These are phyloP conservation scores for Nematolebias whitei DNA, from an alignment of 2,113 vertebrate species.

Conservation along the genomic window DNA sequence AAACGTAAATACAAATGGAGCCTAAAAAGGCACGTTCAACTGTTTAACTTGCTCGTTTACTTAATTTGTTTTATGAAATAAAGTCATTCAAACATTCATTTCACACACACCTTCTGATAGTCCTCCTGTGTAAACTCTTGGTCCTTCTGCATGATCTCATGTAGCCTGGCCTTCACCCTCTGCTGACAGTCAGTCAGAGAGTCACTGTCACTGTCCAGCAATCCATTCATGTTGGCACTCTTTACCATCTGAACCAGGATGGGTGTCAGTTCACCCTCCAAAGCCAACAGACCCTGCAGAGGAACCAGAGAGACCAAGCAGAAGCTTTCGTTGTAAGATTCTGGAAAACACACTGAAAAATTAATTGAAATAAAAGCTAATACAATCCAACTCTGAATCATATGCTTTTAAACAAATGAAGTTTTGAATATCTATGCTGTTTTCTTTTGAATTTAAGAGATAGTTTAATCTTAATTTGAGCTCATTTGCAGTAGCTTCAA, in stretches of 20 bases:
- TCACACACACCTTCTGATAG: conserved; percentile 85
- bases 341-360: no score
- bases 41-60: conserved; percentile 1
- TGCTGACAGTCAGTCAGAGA: conserved; percentile 96
- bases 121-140: conserved; percentile 86
- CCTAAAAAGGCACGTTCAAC: not conserved
- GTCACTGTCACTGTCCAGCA: conserved; percentile 95
- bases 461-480: no score
- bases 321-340: no score
- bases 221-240: conserved; percentile 98
- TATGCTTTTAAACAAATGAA: no score
- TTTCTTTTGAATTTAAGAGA: no score
- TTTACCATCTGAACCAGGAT: conserved; percentile 99
- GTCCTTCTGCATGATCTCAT: conserved; percentile 94
- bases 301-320: not conserved
- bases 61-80: conserved; percentile 4
- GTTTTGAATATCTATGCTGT: no score
- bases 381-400: no score
- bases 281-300: conserved; percentile 89
- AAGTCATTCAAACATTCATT: not conserved
- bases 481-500: no score
- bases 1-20: not conserved
- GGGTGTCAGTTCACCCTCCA: conserved; percentile 95
- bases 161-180: conserved; percentile 91
- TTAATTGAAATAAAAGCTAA: no score